These are phyloP conservation scores for Nannobrachium achirus DNA, from an alignment of 2,113 vertebrate genomes.

Conservation along the genomic window DNA sequence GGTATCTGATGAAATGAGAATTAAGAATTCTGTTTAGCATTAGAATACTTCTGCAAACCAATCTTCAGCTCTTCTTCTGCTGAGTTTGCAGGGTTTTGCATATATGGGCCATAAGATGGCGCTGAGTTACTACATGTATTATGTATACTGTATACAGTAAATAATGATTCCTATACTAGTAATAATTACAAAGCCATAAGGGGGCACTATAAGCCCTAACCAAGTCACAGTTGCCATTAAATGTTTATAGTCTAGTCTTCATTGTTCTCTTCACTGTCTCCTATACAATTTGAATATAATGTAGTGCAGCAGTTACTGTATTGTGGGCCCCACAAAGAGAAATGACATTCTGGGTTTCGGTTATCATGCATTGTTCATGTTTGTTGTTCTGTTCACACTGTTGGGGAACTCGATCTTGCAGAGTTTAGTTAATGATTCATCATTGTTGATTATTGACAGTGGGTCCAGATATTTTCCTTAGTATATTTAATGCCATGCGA, in stretches of 20 bases:
- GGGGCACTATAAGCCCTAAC: neutral
- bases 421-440: neutral
- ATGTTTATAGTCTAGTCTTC: neutral
- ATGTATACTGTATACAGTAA: neutral
- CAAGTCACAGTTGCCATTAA: no score
- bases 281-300: neutral
- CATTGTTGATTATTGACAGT: neutral
- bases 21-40: no score
- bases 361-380: conserved; percentile 11
- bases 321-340: neutral
- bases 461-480: neutral
- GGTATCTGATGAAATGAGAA: no score
- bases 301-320: neutral
- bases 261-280: neutral
- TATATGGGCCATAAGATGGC: neutral
- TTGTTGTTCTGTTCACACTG: neutral
- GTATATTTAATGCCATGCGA: neutral
- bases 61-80: no score
- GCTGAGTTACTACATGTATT: neutral
- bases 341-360: neutral
- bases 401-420: neutral
- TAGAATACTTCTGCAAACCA: no score
- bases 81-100: no score
- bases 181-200: conserved; percentile 7
- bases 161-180: neutral